Conservation (phyloP, 2,113 vertebrate genomes). For the Mormoops blainvillei region DNA sequence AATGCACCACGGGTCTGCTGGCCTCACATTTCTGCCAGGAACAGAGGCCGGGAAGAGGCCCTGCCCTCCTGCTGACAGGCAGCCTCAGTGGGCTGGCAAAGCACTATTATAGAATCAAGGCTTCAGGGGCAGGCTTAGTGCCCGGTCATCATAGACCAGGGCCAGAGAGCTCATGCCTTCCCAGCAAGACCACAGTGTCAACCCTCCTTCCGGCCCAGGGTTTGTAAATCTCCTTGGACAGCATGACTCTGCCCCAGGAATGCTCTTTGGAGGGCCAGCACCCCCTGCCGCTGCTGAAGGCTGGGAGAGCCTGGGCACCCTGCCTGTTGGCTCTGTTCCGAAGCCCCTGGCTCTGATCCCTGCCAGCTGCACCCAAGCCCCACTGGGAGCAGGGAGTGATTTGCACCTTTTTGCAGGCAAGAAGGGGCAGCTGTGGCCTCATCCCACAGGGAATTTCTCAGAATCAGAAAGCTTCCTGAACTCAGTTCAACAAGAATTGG, state of each 20-base stretch:
- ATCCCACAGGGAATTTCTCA: not conserved
- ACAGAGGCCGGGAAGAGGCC: not conserved
- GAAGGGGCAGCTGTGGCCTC: not conserved
- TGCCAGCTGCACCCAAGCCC: accelerated
- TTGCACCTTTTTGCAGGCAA: not conserved
- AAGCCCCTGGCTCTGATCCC: not conserved
- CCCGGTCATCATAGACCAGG: accelerated
- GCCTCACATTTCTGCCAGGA: not conserved
- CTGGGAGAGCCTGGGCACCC: not conserved
- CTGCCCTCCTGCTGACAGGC: not conserved
- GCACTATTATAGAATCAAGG: not conserved
- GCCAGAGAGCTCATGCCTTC: not conserved
- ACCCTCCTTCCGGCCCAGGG: not conserved
- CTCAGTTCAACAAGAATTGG: not conserved
- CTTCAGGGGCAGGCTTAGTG: no score
- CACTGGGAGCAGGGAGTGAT: not conserved
- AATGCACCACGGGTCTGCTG: not conserved
- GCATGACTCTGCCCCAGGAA: accelerated
- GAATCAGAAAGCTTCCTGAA: not conserved
- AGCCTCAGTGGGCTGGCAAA: not conserved
- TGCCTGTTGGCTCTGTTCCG: not conserved
- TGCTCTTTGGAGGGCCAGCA: not conserved
- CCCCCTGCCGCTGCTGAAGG: not conserved
- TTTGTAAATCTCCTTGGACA: not conserved
- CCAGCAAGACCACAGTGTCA: not conserved